Base-by-base conservation (phyloP, 2,888 invertebrate genomes). In the Cantharis rustica region DNA sequence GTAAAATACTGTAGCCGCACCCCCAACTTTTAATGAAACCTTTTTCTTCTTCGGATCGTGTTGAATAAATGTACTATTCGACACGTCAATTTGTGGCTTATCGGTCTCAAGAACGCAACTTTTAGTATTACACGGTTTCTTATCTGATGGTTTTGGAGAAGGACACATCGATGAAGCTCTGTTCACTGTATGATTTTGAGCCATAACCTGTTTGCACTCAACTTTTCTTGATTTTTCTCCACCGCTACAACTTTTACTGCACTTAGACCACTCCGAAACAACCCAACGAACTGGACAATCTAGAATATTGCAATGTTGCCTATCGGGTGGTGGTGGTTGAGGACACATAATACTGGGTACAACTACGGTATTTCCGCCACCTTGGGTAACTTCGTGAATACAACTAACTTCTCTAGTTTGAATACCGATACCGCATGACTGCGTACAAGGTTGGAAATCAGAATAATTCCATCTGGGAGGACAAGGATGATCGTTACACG, bases 261-360 rank as follows among this genome's bases (percentile, higher is more conserved):
- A 99, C 88, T 96, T 95, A 17, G 95, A 93, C 98, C 98, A 98
- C 70, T 95, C 94, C 0, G 94, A 94, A 0, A 94, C 90, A 81
- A 94, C 94, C 98, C 98, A 98, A 79, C 93, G 90, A 0, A 97
- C 94, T 0, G 97, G 97, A 84, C 98, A 98, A 88, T 98, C 96
- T 75, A 96, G 91, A 0, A 96, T 95, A 87, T 97, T 97, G 90
- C 98, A 98, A 86, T 95, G 94, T 87, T 96, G 96, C 0, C 96
- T 90, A 86, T 96, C 96, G 0, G 94, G 93, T 0, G 98, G 98
- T 0, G 95, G 94, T 0, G 97, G 97, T 85, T 95, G 95, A 0
- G 96, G 96, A 85, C 98, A 97, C 94, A 96, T 95, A 86, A 94
- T 94, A 88, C 95, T 96, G 0, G 98, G 96, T n/a, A 98, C 95